Evolutionary conservation across 2,888 invertebrate species (phyloP), one percentile per base, ranked within the genome.

Genomic region (Cyaniris semiargus): DNA sequence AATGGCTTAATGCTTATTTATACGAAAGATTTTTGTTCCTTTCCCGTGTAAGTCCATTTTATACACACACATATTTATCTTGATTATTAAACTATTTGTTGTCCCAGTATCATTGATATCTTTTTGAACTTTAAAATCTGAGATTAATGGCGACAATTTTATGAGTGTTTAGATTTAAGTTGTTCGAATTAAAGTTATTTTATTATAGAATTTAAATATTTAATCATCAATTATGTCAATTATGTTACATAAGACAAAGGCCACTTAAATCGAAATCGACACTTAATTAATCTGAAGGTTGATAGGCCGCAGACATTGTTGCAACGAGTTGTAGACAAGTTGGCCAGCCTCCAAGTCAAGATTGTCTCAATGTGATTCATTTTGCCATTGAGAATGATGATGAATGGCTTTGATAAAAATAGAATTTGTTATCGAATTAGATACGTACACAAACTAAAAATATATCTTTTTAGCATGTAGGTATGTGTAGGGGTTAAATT

Each of bases 251-350:
- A 58, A 58, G 21, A n/a, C 58, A 21, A 58, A 21, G 8, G n/a
- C 8, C 58, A 21, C 58, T 58, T 8, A 18, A 58, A 15, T 18
- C 7, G 21, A 6, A 58, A 58, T 13, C 13, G 27, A 66, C 60
- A 27, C 60, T 66, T 18, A 56, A 58, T 21, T 21, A 58, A 58
- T 58, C 58, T 58, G 7, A 23, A 60, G 60, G 60, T 60, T 23
- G 10, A 60, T 60, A 23, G 10, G 13, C 13, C 27, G 23, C 13
- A 23, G 23, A 66, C 60, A 66, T 66, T 23, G 60, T 66, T 66
- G 13, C 60, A 66, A 58, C 10, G 58, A 66, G 23, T 66, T 66
- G 60, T 66, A 27, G 60, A 66, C 23, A 66, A 27, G 60, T 66
- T 66, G 60, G 60, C 60, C 23, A 1, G 1, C 15, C 23, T 66